These are phyloP conservation scores for Ancistrus triradiatus DNA, from an alignment of 2,113 vertebrate species.

Conservation along the genomic window DNA sequence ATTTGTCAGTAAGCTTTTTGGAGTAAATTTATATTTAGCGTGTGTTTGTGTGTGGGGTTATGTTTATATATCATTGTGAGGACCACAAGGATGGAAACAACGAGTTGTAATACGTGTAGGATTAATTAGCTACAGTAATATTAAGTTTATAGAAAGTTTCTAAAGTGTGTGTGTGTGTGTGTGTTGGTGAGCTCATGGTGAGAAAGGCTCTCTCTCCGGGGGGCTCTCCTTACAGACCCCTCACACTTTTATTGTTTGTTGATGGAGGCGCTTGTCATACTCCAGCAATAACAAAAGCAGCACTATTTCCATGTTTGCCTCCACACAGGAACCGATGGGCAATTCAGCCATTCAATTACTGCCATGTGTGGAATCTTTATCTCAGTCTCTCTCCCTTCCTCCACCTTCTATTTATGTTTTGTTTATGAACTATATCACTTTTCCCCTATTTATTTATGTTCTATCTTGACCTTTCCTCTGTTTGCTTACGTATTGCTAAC, in stretches of 20 bases:
- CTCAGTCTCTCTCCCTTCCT: constrained; percentile 35
- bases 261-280: constrained; percentile 76
- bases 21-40: background rate
- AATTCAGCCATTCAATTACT: constrained; percentile 75
- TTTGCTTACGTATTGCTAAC: no score
- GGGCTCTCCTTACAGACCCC: constrained; percentile 17
- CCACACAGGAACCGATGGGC: constrained; percentile 70
- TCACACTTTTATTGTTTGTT: constrained; percentile 51
- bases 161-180: constrained; percentile 9
- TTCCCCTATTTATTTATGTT: background rate
- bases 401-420: constrained; percentile 37
- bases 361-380: constrained; percentile 70
- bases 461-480: no score
- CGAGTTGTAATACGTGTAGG: no score
- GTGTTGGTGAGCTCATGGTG: constrained; percentile 26
- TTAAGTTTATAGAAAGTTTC: no score
- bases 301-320: constrained; percentile 72
- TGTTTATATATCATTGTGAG: constrained; percentile 1
- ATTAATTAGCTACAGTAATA: no score
- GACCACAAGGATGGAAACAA: no score
- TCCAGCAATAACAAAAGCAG: constrained; percentile 66
- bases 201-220: constrained; percentile 31
- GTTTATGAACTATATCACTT: background rate
- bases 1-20: background rate
- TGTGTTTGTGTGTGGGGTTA: background rate